Evolutionary conservation across 2,888 invertebrate species (phyloP).

Genomic region (Acleris laterana): DNA sequence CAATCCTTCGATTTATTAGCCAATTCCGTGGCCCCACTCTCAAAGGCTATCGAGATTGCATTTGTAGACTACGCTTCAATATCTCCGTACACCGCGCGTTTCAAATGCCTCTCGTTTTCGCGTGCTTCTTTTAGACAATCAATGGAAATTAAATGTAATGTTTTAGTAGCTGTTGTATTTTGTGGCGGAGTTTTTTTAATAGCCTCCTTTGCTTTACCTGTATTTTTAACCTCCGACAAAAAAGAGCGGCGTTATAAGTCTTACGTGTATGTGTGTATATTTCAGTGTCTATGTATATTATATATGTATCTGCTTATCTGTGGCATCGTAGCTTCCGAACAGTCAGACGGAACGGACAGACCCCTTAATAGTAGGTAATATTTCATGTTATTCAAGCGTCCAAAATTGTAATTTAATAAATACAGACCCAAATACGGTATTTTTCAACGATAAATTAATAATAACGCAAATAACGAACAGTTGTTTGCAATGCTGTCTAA

Average conservation of each 20-base stretch:
- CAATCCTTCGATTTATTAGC: conserved; percentile 38
- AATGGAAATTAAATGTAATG: conserved; percentile 26
- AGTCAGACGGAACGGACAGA: no score
- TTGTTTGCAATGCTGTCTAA: conserved; percentile 32
- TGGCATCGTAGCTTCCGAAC: no score
- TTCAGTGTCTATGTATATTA: no score
- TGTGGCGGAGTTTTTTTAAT: conserved; percentile 12
- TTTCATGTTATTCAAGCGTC: no score
- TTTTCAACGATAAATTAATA: conserved; percentile 5
- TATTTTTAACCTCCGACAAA: no score
- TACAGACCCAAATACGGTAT: conserved; percentile 19
- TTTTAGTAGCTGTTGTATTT: conserved; percentile 18
- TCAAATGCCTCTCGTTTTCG: conserved; percentile 21
- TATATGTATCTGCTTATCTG: no score
- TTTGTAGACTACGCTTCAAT: conserved; percentile 31
- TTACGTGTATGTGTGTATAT: no score
- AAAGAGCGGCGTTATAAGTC: no score
- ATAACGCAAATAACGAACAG: conserved; percentile 14
- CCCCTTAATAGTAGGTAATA: no score
- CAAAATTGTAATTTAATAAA: no score
- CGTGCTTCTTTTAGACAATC: conserved; percentile 19
- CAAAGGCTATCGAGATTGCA: conserved; percentile 36
- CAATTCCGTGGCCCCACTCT: conserved; percentile 35
- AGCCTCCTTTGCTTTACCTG: no score
- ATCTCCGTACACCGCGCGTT: conserved; percentile 29